These are phyloP conservation scores for Yponomeuta malinellus DNA, from an alignment of 2,888 invertebrate species.

Conservation along the genomic window DNA sequence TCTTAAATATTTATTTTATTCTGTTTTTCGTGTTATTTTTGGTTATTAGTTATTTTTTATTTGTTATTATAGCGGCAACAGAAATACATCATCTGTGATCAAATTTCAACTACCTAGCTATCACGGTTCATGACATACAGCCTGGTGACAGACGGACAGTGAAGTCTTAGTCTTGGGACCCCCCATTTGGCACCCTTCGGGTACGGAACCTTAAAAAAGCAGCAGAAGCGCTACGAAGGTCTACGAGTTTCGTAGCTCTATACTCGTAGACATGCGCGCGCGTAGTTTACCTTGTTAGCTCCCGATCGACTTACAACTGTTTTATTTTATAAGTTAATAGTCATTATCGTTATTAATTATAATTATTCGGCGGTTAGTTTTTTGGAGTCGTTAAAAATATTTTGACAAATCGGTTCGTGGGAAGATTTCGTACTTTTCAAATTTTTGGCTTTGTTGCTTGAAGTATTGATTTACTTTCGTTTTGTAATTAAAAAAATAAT, in stretches of 20 bases:
- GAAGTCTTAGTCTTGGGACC: no score
- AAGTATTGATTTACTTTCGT: background rate
- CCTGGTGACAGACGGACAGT: no score
- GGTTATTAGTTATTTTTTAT: no score
- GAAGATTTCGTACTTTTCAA: background rate
- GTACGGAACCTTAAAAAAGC: background rate
- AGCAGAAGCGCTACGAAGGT: slow-evolving; percentile 26
- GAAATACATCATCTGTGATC: no score
- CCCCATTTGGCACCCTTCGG: no score
- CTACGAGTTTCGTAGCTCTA: slow-evolving; percentile 63
- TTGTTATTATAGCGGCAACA: no score
- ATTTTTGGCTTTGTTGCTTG: background rate
- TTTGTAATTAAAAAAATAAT: background rate
- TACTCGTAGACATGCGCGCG: slow-evolving; percentile 26
- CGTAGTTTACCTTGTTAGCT: slow-evolving; percentile 10
- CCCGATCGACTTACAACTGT: background rate
- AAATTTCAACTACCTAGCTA: no score
- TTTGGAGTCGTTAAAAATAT: background rate
- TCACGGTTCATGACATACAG: no score
- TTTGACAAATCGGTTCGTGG: background rate
- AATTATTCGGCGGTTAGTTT: background rate
- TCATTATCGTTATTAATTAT: background rate
- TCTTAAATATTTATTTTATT: no score
- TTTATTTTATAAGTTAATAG: background rate
- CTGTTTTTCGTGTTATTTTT: no score